These are phyloP conservation scores for Phenganax stokvisi DNA, from an alignment of 92 coral and sea anemone genomes.

Conservation along the genomic window DNA sequence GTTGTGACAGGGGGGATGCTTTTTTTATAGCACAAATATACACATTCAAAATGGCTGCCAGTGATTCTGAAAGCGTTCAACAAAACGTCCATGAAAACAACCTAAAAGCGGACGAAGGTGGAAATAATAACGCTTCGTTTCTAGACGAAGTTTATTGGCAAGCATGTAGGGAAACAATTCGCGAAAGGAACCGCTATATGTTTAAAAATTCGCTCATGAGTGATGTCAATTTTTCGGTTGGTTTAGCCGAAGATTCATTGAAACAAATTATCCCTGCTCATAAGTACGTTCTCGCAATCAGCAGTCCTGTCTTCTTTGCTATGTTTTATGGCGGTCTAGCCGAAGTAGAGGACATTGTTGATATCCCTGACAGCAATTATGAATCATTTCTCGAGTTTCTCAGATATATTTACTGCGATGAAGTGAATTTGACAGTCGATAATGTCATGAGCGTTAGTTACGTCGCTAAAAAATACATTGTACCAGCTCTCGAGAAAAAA, in stretches of 20 bases:
- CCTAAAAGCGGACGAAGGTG: not conserved
- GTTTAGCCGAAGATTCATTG: not conserved
- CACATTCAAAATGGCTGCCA: not conserved
- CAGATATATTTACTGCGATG: constrained; percentile 37
- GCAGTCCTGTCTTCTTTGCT: constrained; percentile 62
- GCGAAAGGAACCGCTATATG: constrained; percentile 34
- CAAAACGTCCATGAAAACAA: not conserved
- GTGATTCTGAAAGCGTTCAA: not conserved
- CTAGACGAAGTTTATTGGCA: constrained; percentile 20
- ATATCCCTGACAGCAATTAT: constrained; percentile 30
- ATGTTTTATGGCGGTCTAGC: constrained; percentile 55
- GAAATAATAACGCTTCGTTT: not conserved
- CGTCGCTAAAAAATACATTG: constrained; percentile 40
- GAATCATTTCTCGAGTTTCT: constrained; percentile 34
- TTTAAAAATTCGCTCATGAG: constrained; percentile 31
- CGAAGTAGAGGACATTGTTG: constrained; percentile 15
- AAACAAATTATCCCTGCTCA: constrained; percentile 30
- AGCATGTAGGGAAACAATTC: constrained; percentile 29
- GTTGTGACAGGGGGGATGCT: not conserved
- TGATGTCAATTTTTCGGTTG: constrained; percentile 16
- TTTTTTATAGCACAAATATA: not conserved
- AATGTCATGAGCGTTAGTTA: constrained; percentile 30
- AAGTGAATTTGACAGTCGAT: constrained; percentile 26
- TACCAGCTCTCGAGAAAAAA: constrained; percentile 35
- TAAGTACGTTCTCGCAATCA: constrained; percentile 47